phyloP scores from a whole-genome alignment of 2,797 vertebrate genomes.

The Gymnoscopelus braueri region DNA sequence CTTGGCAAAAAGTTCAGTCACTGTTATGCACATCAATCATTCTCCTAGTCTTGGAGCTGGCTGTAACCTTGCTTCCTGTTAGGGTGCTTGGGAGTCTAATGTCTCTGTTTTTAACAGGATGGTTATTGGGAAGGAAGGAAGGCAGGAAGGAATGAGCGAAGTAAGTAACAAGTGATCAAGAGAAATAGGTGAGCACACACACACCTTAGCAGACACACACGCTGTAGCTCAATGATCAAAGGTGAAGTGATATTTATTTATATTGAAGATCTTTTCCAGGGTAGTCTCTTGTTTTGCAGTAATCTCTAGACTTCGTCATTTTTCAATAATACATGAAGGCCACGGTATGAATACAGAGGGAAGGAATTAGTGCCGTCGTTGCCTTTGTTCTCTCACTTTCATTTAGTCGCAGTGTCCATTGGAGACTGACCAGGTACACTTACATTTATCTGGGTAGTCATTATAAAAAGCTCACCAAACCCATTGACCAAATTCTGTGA shows the following conservation, averaged over 20 bases:
- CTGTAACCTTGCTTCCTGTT: conserved; percentile 58
- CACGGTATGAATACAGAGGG: conserved; percentile 41
- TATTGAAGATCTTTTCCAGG: conserved; percentile 45
- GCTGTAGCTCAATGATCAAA: conserved; percentile 40
- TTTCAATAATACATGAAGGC: conserved; percentile 23
- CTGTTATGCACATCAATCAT: conserved; percentile 64
- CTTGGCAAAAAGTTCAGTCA: conserved; percentile 49
- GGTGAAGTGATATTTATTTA: conserved; percentile 40
- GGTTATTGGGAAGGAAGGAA: conserved; percentile 45
- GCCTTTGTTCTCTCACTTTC: conserved; percentile 22
- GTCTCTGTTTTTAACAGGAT: conserved; percentile 57
- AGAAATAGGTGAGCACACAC: conserved; percentile 1
- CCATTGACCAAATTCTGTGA: conserved; percentile 18
- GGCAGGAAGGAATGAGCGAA: conserved; percentile 36
- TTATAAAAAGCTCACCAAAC: conserved; percentile 6
- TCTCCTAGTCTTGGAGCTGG: conserved; percentile 47
- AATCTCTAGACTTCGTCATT: conserved; percentile 41
- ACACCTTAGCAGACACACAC: conserved; percentile 30
- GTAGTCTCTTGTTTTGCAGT: conserved; percentile 53
- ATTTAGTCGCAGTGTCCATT: conserved; percentile 15
- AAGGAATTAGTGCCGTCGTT: not conserved
- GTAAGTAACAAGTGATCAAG: conserved; percentile 36
- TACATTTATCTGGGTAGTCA: conserved; percentile 23
- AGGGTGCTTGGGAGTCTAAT: conserved; percentile 38
- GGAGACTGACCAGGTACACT: conserved; percentile 17